Evolutionary conservation across 1,140 invertebrate genomes (phyloP), one percentile per base, ranked within the genome.

Genomic region (Ptiloglossa arizonensis): DNA sequence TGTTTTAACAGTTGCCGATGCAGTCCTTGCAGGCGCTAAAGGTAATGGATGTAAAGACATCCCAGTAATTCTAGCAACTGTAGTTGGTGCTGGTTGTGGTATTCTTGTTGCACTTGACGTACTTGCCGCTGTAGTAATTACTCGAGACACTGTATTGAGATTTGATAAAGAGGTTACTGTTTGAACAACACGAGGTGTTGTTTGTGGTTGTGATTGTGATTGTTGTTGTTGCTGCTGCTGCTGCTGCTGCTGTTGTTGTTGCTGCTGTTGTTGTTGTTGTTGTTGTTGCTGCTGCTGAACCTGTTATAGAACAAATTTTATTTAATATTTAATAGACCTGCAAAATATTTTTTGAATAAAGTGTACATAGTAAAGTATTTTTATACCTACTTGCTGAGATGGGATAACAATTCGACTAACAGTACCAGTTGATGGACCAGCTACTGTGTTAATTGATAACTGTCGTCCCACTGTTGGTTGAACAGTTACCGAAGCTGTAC

Each of bases 321-420:
- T 27, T 79, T 24, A 52, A 19, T 56, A 63, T 32, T 5, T 1
- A 24, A 44, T 44, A 5, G 13, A 46, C 15, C 41, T 46, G 24
- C 15, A 27, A 67, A 24, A 15, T n/a, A 22, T n/a, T n/a, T 54
- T 5, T 15, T 27, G 46, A 5, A 35, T 22, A 1, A 48, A 13
- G 56, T 6, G 56, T 5, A 13, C 19, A 2, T 54, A 29, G 44
- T 19, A 27, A 46, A 32, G 11, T 46, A 50, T 1, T 32, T 17
- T n/a, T 44, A n/a, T 56, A 73, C 66, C 57, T 81, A 90, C 90
- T 81, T 90, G 90, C 66, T 90, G 90, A 19, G 87, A 88, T 22
- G 92, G 90, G 60, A 92, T 90, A 48, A 93, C 91, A 35, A 93
- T 92, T 19, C 91, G 88, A 79, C 87, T 91, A 46, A 92, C 89